Percentiles rank a stretch among this genome's conserved stretches.
Evolutionary conservation across 1,140 invertebrate genomes (phyloP).

Genomic region (Heliconius eleuchia): DNA sequence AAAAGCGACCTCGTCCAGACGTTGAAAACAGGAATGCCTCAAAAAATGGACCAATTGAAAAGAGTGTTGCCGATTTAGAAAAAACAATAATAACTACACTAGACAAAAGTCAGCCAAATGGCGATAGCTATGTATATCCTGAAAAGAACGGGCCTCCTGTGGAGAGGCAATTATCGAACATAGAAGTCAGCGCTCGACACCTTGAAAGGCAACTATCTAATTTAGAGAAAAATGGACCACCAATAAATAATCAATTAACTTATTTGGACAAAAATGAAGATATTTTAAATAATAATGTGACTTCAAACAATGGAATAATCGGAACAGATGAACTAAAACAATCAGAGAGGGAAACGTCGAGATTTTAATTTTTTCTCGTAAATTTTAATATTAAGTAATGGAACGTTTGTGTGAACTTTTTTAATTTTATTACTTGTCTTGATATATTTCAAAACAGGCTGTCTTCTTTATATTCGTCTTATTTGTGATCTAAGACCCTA

Average conservation of each 20-base stretch:
- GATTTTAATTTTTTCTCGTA: neutral
- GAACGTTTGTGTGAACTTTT: neutral
- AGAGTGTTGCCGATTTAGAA: conserved; percentile 10
- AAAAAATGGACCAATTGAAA: conserved; percentile 12
- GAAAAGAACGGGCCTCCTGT: neutral
- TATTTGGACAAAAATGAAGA: neutral
- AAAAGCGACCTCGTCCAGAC: conserved; percentile 8
- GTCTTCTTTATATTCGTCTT: too few species aligned
- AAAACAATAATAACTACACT: conserved; percentile 3
- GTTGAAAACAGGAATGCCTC: conserved; percentile 8
- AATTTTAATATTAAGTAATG: conserved; percentile 11
- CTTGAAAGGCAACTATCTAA: neutral
- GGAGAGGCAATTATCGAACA: neutral
- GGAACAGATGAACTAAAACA: neutral
- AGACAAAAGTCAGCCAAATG: conserved; percentile 12
- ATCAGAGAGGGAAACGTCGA: neutral
- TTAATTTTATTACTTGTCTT: neutral
- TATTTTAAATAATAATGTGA: neutral
- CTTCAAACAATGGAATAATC: neutral
- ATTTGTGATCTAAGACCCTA: neutral
- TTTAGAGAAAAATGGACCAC: conserved; percentile 19
- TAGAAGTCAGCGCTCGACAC: neutral
- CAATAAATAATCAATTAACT: neutral
- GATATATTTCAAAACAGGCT: neutral
- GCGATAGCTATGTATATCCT: neutral